phyloP scores from a whole-genome alignment of 2,888 invertebrate species.

The Chloromyia formosa region DNA sequence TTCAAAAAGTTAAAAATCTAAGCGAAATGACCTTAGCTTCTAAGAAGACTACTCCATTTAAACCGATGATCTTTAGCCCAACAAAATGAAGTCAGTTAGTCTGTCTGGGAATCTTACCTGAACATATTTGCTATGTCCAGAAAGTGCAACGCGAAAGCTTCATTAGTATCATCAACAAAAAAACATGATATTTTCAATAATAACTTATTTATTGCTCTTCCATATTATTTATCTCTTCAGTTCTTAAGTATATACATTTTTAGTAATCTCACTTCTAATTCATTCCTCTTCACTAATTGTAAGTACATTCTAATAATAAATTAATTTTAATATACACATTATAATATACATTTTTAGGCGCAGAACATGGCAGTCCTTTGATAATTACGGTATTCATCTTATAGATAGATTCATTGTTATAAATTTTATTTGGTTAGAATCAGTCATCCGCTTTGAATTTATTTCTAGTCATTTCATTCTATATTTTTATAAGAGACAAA shows the following conservation, averaged over 20 bases:
- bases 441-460: not conserved
- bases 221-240: not conserved
- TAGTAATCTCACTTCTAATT: not conserved
- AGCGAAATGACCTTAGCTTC: no score
- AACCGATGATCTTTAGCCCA: no score
- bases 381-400: not conserved
- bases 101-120: no score
- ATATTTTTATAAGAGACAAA: not conserved
- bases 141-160: no score
- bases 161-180: no score
- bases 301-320: slow-evolving; percentile 29
- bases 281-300: not conserved
- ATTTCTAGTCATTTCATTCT: not conserved
- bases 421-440: not conserved
- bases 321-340: slow-evolving; percentile 22
- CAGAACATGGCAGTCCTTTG: slow-evolving; percentile 7
- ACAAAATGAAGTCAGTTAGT: no score
- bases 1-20: no score
- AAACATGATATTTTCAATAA: not conserved
- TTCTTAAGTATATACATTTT: slow-evolving; percentile 22
- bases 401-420: not conserved
- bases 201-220: slow-evolving; percentile 30
- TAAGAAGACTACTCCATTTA: no score
- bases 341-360: slow-evolving; percentile 14
- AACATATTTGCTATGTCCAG: no score